These are phyloP conservation scores for Muntiacus muntjak DNA, from an alignment of 2,113 vertebrate genomes.

Conservation along the genomic window DNA sequence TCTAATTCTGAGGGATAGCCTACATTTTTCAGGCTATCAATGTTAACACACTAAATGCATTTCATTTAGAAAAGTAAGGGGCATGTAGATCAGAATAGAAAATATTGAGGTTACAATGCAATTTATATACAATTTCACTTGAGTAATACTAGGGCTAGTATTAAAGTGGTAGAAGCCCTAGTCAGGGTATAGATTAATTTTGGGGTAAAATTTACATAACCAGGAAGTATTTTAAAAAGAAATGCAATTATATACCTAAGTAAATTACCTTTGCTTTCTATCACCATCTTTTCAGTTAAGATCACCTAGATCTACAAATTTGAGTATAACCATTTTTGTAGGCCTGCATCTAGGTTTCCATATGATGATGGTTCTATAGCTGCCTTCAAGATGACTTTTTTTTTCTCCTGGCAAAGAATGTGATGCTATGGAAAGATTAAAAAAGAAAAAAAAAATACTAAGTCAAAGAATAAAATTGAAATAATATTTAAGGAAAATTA, in stretches of 20 bases:
- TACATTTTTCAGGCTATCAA: background rate
- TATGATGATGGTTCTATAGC: constrained; percentile 42
- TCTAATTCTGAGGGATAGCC: background rate
- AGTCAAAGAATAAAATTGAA: constrained; percentile 78
- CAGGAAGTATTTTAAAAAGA: background rate
- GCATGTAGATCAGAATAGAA: background rate
- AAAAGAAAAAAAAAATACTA: constrained; percentile 78
- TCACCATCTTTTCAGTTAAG: background rate
- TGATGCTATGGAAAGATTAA: constrained; percentile 73
- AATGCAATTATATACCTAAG: background rate
- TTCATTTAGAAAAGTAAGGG: constrained; percentile 6
- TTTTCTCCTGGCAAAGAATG: constrained; percentile 55
- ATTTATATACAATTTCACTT: background rate
- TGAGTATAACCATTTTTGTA: background rate
- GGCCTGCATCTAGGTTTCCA: constrained; percentile 68
- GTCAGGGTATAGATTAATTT: background rate
- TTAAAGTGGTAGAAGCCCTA: background rate
- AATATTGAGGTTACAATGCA: background rate
- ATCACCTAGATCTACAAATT: background rate
- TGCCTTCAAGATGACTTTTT: constrained; percentile 65
- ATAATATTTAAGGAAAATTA: constrained; percentile 80
- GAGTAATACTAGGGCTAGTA: background rate
- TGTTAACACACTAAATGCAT: background rate
- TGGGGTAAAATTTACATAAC: background rate
- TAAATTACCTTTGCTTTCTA: background rate